Evolutionary conservation across 1,140 invertebrate genomes (phyloP), one percentile per base, ranked within the genome.

Genomic region (Bombus consobrinus): DNA sequence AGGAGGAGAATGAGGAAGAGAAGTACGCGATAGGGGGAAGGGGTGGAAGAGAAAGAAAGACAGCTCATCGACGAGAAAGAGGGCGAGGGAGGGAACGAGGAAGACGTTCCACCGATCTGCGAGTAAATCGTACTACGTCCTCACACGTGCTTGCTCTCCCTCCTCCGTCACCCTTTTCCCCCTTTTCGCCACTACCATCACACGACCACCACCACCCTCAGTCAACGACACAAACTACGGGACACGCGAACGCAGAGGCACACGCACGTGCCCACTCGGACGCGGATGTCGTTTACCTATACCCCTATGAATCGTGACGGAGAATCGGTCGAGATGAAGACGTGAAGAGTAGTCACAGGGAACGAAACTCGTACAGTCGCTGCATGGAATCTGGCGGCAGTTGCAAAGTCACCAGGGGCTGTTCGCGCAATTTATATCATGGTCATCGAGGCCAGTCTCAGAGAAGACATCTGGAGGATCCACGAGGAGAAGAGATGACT

Each of bases 111-210:
- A 81, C 87, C 88, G 91, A 92, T 92, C 86, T 90, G 92, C 86
- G 90, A 92, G 92, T 92, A 91, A 92, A 92, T 89, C 90, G 87
- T 90, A 83, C 82, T 87, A 89, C 88, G 90, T 87, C 84, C 87
- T 87, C 89, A 90, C 89, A 89, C 89, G 89, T 90, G 85, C 74
- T 85, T 47, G 62, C 80, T 76, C 85, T 76, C 74, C 73, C 69
- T 68, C 75, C 69, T 41, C 73, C 83, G 71, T 43, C 84, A 34
- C 76, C 83, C 72, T 90, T 59, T 72, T 64, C 32, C 41, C 71
- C 83, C 69, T 39, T 47, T 79, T 43, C 86, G 37, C 37, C 79
- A 34, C 77, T 69, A 32, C 75, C 62, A 66, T 32, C 71, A n/a
- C 71, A 39, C 41, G 69, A 53, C 66, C 68, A 66, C 73, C 80